Evolutionary conservation across 92 coral and sea anemone species (phyloP), one percentile per base, ranked within the genome.

Genomic region (Umimayanthus kanabou): DNA sequence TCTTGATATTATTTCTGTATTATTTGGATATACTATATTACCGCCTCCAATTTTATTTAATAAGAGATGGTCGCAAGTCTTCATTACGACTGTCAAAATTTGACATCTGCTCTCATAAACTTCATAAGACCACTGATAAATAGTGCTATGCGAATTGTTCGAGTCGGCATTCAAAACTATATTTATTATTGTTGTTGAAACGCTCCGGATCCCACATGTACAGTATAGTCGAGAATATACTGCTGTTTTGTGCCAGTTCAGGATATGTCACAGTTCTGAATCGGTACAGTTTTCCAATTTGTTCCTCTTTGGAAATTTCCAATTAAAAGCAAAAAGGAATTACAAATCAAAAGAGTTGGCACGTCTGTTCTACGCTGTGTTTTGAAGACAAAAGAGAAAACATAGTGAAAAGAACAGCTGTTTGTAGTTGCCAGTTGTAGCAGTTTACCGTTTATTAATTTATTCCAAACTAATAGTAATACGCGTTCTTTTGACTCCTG

Each of bases 81-180:
- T 40, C 25, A 15, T 37, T 39, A 73, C 23, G 13, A 39, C 79
- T 75, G 79, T 75, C 79, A 39, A 75, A 37, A 75, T 5, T 75
- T 75, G n/a, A 53, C 79, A 75, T 75, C 79, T 75, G 47, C 79
- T 39, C 79, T 39, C 53, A 75, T 45, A 6, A 75, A 39, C 79
- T 75, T 75, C 23, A 20, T 39, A 75, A 39, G 39, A 11, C 8
- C 47, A 39, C 69, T 4, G 28, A 73, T 73, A 73, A 75, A 15
- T 39, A 75, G 53, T 18, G 18, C 69, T 75, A 75, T 75, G 53
- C 77, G 30, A 73, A 75, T 39, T 29, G 25, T 9, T 39, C 25
- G 53, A 9, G 23, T 75, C 40, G 79, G 15, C 79, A 39, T 39
- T n/a, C 18, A 18, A 40, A 39, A n/a, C 79, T 33, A 39, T 3